Percentiles rank a stretch among this genome's conserved stretches.
Evolutionary conservation across 2,797 vertebrate species (phyloP).

Genomic region (Poecilia velifera): DNA sequence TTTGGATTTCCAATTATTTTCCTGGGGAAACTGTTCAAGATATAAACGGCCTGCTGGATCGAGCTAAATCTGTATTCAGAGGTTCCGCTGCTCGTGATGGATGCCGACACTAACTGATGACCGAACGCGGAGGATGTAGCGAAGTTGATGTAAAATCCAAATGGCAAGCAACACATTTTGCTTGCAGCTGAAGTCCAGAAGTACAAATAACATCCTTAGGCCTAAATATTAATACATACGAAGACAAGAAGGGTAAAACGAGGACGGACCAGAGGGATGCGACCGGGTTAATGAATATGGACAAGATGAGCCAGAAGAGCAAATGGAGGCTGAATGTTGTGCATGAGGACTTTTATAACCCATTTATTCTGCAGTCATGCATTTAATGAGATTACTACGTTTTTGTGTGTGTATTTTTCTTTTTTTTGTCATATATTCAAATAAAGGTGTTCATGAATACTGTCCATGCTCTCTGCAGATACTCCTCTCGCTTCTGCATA

Average conservation of each 20-base stretch:
- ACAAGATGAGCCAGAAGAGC: neutral
- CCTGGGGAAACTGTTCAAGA: neutral
- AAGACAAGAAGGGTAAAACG: neutral
- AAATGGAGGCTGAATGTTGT: constrained; percentile 1
- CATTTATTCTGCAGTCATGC: constrained; percentile 2
- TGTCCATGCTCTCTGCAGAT: neutral
- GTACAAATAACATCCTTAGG: neutral
- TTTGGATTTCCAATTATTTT: neutral
- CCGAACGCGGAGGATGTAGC: neutral
- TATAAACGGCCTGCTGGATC: neutral
- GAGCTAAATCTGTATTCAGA: neutral
- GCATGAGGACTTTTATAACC: neutral
- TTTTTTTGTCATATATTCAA: neutral
- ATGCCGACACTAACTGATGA: neutral
- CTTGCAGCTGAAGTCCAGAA: neutral
- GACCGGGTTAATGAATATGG: constrained; percentile 1
- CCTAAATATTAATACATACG: neutral
- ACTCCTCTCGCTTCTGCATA: too few relatives aligned
- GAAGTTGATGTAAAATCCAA: neutral
- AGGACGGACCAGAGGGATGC: neutral
- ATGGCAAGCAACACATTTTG: neutral
- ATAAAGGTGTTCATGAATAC: neutral
- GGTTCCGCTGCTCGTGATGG: neutral
- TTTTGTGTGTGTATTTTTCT: neutral
- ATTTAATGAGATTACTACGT: neutral